A percentile compares a stretch with the other conserved stretches of the same genome.
Evolutionary conservation across 2,888 invertebrate genomes (phyloP).

Genomic region (Ochropleura leucogaster): DNA sequence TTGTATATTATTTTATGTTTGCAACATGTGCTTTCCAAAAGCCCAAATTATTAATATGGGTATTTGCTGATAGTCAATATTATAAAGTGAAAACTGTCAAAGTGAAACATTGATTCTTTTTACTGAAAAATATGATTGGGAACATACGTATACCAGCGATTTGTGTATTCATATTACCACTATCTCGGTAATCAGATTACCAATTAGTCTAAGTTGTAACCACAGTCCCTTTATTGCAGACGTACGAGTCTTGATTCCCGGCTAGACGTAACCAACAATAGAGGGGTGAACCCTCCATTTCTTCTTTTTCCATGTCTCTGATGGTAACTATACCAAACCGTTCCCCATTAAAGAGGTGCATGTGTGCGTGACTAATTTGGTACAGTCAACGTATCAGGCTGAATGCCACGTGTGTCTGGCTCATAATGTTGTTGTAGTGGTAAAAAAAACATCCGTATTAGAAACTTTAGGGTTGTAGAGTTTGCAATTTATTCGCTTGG

Average conservation of each 20-base stretch:
- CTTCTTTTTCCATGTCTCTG: constrained; percentile 39
- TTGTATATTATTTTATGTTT: neutral
- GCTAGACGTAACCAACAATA: constrained; percentile 3
- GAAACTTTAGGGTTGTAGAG: constrained; percentile 61
- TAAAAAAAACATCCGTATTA: constrained; percentile 76
- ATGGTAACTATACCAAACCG: constrained; percentile 61
- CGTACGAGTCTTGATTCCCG: neutral
- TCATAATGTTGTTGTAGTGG: constrained; percentile 77
- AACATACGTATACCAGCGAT: neutral
- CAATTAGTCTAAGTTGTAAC: too few species aligned
- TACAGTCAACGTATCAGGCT: constrained; percentile 63
- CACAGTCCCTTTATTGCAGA: constrained; percentile 7
- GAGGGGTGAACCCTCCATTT: constrained; percentile 33
- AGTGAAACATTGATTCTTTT: neutral
- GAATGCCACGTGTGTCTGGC: constrained; percentile 78
- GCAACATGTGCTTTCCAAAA: neutral
- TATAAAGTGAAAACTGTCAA: neutral
- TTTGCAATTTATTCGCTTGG: constrained; percentile 56
- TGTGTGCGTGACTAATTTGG: constrained; percentile 83
- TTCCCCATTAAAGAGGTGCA: constrained; percentile 78
- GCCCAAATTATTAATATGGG: neutral
- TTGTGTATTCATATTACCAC: neutral
- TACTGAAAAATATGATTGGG: neutral
- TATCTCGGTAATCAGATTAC: neutral
- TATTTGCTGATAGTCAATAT: neutral